Evolutionary conservation across 2,888 invertebrate genomes (phyloP).

Genomic region (Oligia latruncula): DNA sequence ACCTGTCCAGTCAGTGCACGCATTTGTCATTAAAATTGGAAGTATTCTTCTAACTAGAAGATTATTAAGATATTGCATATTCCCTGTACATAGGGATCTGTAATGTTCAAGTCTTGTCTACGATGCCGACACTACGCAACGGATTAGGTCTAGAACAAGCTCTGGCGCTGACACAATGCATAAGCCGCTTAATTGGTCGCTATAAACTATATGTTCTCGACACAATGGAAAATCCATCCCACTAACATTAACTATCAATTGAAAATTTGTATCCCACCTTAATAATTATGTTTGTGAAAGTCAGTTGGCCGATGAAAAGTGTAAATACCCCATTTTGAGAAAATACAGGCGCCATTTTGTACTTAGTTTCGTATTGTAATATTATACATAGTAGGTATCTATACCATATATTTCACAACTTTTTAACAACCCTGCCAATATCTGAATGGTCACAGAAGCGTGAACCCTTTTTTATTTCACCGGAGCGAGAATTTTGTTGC

Average conservation of each 20-base stretch:
- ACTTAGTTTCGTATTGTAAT: not conserved
- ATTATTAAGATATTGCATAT: not conserved
- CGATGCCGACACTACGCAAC: not conserved
- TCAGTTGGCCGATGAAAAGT: not conserved
- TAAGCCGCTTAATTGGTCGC: slow-evolving; percentile 12
- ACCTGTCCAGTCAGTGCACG: too few relatives aligned
- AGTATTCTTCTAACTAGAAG: not conserved
- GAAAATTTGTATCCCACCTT: not conserved
- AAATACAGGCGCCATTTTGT: not conserved
- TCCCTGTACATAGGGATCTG: not conserved
- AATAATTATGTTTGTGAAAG: not conserved
- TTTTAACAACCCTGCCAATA: slow-evolving; percentile 17
- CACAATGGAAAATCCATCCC: not conserved
- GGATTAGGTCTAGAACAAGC: not conserved
- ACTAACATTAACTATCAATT: not conserved
- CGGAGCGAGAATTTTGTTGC: slow-evolving; percentile 7
- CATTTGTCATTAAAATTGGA: not conserved
- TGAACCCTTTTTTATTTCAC: slow-evolving; percentile 20
- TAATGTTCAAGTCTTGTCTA: not conserved
- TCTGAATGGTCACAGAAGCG: not conserved
- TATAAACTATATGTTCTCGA: not conserved
- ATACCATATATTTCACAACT: not conserved
- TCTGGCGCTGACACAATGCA: not conserved
- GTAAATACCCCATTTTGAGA: too few relatives aligned
- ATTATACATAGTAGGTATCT: not conserved